Conservation (phyloP, 1,140 invertebrate genomes). For the Rhagoletis pomonella region DNA sequence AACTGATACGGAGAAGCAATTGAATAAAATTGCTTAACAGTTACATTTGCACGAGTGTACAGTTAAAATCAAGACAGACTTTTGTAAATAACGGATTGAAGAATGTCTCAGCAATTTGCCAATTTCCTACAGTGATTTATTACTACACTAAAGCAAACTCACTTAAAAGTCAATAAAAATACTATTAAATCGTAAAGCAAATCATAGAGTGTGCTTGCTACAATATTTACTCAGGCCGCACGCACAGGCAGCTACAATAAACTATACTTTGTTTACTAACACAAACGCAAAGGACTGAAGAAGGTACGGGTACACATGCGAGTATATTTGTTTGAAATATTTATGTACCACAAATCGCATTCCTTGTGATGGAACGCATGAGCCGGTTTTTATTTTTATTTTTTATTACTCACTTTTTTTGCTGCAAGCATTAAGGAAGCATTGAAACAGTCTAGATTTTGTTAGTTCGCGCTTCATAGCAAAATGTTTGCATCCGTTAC, state of each 20-base stretch:
- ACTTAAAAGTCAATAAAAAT: slow-evolving; percentile 43
- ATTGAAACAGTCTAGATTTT: background rate
- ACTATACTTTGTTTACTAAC: background rate
- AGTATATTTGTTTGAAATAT: too few species aligned
- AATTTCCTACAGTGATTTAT: slow-evolving; percentile 32
- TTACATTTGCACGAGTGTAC: too few species aligned
- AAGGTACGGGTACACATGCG: too few species aligned
- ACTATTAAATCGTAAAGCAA: slow-evolving; percentile 37
- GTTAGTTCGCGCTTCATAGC: background rate
- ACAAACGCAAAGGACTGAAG: background rate
- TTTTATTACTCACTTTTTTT: background rate
- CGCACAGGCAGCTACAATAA: background rate
- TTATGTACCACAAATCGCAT: too few species aligned
- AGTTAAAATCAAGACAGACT: too few species aligned
- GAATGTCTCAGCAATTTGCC: background rate
- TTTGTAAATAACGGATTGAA: background rate
- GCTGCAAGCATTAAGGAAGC: background rate
- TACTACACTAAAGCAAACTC: background rate
- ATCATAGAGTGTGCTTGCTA: background rate
- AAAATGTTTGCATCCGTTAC: slow-evolving; percentile 10
- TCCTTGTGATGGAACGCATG: background rate
- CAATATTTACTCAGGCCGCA: background rate
- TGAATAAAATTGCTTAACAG: too few species aligned
- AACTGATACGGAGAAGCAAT: too few species aligned
- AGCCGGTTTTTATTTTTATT: background rate